These are phyloP conservation scores for Cygnus atratus DNA, from an alignment of 2,113 vertebrate genomes.

Conservation along the genomic window DNA sequence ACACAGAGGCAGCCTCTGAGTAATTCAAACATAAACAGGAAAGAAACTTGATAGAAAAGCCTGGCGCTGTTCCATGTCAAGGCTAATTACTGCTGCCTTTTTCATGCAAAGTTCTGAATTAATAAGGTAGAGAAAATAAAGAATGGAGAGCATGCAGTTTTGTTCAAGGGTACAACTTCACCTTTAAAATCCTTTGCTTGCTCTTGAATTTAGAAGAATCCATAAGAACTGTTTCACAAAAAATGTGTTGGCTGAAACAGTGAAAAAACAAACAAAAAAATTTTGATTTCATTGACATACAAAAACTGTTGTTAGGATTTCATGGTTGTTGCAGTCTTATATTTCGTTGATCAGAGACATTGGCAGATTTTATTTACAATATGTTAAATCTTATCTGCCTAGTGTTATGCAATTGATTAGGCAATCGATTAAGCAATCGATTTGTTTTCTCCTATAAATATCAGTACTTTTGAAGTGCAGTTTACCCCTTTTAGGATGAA, in stretches of 20 bases:
- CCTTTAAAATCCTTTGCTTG: neutral
- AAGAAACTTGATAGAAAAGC: slow-evolving; percentile 78
- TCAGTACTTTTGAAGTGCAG: neutral
- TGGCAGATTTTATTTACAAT: neutral
- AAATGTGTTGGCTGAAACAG: neutral
- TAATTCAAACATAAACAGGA: slow-evolving; percentile 80
- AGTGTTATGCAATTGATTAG: neutral
- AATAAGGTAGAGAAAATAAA: slow-evolving; percentile 60
- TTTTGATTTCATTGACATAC: neutral
- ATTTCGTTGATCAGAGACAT: neutral
- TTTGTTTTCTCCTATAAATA: slow-evolving; percentile 3
- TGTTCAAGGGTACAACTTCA: slow-evolving; percentile 26
- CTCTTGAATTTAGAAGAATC: neutral
- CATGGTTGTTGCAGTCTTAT: neutral
- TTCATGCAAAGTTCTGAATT: slow-evolving; percentile 68
- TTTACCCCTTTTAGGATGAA: neutral
- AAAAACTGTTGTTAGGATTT: neutral
- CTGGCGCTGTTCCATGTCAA: slow-evolving; percentile 67
- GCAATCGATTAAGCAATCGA: neutral
- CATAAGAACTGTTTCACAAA: neutral
- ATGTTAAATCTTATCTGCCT: neutral
- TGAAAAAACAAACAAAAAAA: neutral
- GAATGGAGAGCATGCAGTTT: neutral
- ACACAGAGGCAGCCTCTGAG: slow-evolving; percentile 63
- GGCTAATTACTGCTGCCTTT: slow-evolving; percentile 72